Evolutionary conservation across 2,113 vertebrate genomes (phyloP), one percentile per base, ranked within the genome.

Genomic region (Eurypyga helias): DNA sequence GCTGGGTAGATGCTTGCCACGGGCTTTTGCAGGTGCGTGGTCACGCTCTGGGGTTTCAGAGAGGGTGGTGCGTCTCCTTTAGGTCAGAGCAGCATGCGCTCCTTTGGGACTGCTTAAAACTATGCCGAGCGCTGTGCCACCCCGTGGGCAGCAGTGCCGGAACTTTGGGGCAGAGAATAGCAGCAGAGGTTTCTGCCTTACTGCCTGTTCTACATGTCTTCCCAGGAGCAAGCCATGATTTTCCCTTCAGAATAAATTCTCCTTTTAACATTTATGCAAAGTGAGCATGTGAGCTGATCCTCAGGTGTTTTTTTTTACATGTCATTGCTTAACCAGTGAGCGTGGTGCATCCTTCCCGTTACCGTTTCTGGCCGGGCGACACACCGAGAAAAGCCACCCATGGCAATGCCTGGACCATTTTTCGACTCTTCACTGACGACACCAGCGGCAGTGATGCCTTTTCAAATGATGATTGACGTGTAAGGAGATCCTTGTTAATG

Each of bases 301-400:
- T 38, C 31, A 57, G 55, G 45, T 5, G 49, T 36, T 16, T 55
- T 34, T 54, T 85, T 33, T 29, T 34, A 3, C 4, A 0, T 5
- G 6, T 41, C 36, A 7, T 17, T 45, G 48, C 38, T 46, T 7
- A 33, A 17, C n/a, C 26, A 57, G 26, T 52, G 54, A 48, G 33
- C 0, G 0, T 51, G 54, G 29, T n/a, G 29, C 49, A 38, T 76
- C 45, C 17, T 69, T 23, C 20, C 43, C 0, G 0, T 24, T 28
- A 29, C 0, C 0, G 69, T 29, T 71, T 41, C 41, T 80, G 70
- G 43, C 45, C 18, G 26, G 64, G 36, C 2, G 0, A 11, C 25
- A 1, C 17, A 64, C 38, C 0, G 1, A 75, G 66, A 58, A 70
- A 26, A 83, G 83, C 66, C 9, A 3, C n/a, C 31, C 66, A 10